phyloP scores from a whole-genome alignment of 2,888 invertebrate genomes.

The Serrognathus titanus region DNA sequence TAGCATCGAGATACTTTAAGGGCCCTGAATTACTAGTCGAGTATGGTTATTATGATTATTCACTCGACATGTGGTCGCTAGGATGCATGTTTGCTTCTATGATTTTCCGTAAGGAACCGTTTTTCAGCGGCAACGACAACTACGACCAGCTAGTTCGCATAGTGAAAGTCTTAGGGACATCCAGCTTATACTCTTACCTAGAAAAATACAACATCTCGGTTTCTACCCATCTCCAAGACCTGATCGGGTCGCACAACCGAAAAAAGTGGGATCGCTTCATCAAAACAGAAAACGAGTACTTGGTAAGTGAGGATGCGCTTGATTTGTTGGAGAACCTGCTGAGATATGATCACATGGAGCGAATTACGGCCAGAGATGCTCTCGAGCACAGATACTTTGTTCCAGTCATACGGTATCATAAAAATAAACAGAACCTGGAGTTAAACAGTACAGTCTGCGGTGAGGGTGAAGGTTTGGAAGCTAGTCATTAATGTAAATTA shows the following conservation, averaged over 20 bases:
- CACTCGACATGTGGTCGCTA: constrained; percentile 47
- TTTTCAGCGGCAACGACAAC: constrained; percentile 46
- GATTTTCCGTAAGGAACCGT: constrained; percentile 47
- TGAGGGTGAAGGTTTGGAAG: background rate
- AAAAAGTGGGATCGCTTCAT: constrained; percentile 47
- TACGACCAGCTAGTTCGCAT: constrained; percentile 44
- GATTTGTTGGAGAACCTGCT: constrained; percentile 42
- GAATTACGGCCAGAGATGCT: constrained; percentile 44
- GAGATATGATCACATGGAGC: constrained; percentile 43
- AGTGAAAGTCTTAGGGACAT: constrained; percentile 44
- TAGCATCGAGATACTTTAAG: constrained; percentile 47
- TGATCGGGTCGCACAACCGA: constrained; percentile 37
- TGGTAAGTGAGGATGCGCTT: constrained; percentile 43
- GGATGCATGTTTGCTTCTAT: constrained; percentile 48
- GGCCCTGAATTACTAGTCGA: constrained; percentile 46
- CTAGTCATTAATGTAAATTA: too few relatives aligned
- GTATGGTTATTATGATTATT: constrained; percentile 47
- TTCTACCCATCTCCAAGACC: constrained; percentile 32
- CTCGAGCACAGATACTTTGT: constrained; percentile 43
- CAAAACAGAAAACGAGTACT: constrained; percentile 44
- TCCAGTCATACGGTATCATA: constrained; percentile 25
- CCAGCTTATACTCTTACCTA: constrained; percentile 39
- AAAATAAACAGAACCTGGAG: constrained; percentile 5
- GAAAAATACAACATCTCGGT: constrained; percentile 43
- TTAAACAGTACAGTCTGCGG: background rate